Percentiles rank a stretch among this genome's conserved stretches.
Conservation (phyloP, 2,888 invertebrate species). For the Mantis religiosa region DNA sequence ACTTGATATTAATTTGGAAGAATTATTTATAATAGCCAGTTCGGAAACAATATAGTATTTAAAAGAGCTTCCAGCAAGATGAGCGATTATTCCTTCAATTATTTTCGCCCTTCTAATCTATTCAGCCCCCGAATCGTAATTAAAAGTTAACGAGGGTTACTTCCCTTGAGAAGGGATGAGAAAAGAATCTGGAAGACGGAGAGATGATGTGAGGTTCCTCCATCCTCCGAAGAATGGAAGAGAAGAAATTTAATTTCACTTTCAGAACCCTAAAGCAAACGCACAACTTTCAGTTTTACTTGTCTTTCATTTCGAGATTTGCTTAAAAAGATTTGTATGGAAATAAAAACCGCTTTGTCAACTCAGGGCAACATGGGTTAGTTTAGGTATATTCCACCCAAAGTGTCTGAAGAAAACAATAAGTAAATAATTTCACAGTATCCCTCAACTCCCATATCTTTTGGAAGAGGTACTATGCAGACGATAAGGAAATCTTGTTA, state of each 20-base stretch:
- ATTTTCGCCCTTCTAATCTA: neutral
- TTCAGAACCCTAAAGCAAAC: neutral
- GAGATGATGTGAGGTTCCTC: neutral
- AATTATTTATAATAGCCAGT: neutral
- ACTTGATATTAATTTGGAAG: neutral
- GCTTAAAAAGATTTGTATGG: neutral
- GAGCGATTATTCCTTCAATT: neutral
- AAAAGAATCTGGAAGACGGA: neutral
- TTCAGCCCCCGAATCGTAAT: neutral
- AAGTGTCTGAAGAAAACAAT: no score
- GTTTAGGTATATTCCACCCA: no score
- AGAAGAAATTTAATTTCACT: neutral
- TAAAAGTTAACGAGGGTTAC: slow-evolving; percentile 1
- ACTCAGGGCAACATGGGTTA: no score
- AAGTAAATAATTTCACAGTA: no score
- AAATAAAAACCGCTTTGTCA: neutral
- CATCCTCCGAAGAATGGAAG: neutral
- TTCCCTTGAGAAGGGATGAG: neutral
- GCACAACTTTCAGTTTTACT: neutral
- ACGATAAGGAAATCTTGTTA: no score
- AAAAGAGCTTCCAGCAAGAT: neutral
- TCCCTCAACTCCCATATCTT: no score
- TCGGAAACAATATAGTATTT: neutral
- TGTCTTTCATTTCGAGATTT: neutral
- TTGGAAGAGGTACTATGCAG: no score